phyloP scores from a whole-genome alignment of 2,113 vertebrate genomes.

The Nothocercus julius region DNA sequence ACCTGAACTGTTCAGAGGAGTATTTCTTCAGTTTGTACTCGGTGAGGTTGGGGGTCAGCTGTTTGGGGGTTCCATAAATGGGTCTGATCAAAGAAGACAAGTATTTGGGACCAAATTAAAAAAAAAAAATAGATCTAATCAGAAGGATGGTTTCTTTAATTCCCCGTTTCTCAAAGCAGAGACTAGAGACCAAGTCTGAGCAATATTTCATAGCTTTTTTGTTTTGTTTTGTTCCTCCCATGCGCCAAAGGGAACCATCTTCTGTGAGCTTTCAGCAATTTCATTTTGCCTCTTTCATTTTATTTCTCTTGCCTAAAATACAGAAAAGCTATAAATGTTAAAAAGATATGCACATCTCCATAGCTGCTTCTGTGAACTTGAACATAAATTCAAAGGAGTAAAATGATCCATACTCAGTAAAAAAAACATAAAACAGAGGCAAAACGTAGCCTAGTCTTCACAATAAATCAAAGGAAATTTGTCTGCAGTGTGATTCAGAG shows the following conservation, averaged over 20 bases:
- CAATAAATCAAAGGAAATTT: neutral
- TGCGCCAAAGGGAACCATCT: neutral
- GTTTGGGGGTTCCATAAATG: neutral
- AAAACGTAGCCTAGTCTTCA: neutral
- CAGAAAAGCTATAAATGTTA: neutral
- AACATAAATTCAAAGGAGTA: neutral
- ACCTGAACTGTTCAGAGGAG: neutral
- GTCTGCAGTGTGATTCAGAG: neutral
- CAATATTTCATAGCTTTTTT: neutral
- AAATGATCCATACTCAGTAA: neutral
- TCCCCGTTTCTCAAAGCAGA: neutral
- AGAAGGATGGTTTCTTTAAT: neutral
- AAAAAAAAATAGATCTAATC: neutral
- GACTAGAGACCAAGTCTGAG: neutral
- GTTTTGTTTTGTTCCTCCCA: neutral
- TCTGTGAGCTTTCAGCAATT: neutral
- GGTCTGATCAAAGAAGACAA: neutral
- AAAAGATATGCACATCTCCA: neutral
- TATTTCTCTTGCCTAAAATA: neutral
- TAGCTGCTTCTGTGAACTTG: neutral
- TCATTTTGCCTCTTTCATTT: neutral
- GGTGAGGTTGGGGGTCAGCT: neutral
- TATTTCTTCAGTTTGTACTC: neutral
- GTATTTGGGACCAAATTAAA: neutral
- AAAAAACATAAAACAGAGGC: neutral